These are phyloP conservation scores for Epiperipatus broadwayi DNA, from an alignment of 2,888 invertebrate genomes.

Conservation along the genomic window DNA sequence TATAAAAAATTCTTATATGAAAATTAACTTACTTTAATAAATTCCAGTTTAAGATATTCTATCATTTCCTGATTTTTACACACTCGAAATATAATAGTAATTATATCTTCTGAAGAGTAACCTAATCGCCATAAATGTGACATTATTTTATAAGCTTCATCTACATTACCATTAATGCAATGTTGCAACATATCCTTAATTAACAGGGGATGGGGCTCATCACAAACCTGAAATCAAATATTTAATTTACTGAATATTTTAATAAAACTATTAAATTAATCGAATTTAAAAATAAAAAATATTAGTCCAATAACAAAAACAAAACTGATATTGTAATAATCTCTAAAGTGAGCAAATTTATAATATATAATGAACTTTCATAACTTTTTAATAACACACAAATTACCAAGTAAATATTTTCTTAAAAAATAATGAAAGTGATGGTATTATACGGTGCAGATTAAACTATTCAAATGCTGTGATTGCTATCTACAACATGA, in stretches of 20 bases:
- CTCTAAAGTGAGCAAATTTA: too few species aligned
- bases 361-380: too few species aligned
- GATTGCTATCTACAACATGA: too few species aligned
- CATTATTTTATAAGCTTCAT: slow-evolving; percentile 67
- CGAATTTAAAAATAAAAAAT: background rate
- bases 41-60: slow-evolving; percentile 60
- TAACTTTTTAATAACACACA: too few species aligned
- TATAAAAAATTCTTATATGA: too few species aligned
- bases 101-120: slow-evolving; percentile 90
- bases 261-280: slow-evolving; percentile 8
- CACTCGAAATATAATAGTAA: slow-evolving; percentile 81
- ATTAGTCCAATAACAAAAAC: too few species aligned
- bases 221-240: slow-evolving; percentile 52
- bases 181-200: slow-evolving; percentile 73
- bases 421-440: too few species aligned
- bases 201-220: slow-evolving; percentile 90
- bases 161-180: slow-evolving; percentile 59
- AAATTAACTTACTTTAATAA: slow-evolving; percentile 45
- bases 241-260: slow-evolving; percentile 10
- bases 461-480: too few species aligned
- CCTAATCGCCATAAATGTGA: slow-evolving; percentile 77
- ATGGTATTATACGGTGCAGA: too few species aligned
- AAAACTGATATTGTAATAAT: too few species aligned
- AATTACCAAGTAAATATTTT: too few species aligned
- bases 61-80: slow-evolving; percentile 56